A percentile compares a stretch with the other conserved stretches of the same genome.
These are phyloP conservation scores for Sebastes vulpes DNA, from an alignment of 2,797 vertebrate genomes.

Conservation along the genomic window DNA sequence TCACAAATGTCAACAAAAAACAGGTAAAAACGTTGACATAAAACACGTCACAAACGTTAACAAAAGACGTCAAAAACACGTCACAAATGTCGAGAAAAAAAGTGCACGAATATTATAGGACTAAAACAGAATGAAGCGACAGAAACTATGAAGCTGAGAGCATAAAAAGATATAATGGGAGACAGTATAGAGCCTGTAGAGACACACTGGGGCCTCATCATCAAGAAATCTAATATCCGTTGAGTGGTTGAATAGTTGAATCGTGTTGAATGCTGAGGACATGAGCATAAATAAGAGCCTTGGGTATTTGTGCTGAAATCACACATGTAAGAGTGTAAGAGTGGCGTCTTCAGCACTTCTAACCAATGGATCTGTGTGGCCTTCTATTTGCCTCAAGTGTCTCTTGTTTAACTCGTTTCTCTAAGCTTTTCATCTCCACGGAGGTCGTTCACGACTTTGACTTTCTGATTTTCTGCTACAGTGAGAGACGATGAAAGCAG, in stretches of 20 bases:
- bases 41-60: no score
- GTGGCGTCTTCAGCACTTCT: not conserved
- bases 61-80: no score
- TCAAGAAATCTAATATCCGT: not conserved
- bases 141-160: no score
- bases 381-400: not conserved
- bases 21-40: no score
- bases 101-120: no score
- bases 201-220: not conserved
- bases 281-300: not conserved
- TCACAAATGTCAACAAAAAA: no score
- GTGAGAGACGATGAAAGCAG: not conserved
- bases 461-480: not conserved
- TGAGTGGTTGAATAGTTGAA: not conserved
- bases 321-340: not conserved
- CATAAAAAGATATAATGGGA: no score
- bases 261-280: not conserved
- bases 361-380: not conserved
- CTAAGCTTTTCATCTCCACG: not conserved
- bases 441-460: not conserved
- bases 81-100: no score
- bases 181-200: not conserved
- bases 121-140: no score
- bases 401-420: not conserved
- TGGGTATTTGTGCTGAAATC: not conserved